Evolutionary conservation across 2,113 vertebrate species (phyloP).

Genomic region (Alaudala cheleensis): DNA sequence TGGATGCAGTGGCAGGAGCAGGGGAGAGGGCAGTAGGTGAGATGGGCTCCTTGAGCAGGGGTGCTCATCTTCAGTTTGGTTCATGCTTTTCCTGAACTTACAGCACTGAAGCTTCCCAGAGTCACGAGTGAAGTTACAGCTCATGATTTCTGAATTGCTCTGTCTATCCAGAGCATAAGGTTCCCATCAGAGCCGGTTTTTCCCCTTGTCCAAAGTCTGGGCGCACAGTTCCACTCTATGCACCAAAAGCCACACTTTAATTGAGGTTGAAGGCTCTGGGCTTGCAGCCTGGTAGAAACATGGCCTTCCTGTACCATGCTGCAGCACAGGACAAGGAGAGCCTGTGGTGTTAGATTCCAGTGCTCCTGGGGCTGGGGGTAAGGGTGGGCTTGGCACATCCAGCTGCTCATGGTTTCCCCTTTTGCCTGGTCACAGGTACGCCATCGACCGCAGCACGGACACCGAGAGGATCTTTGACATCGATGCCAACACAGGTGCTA

Average conservation of each 20-base stretch:
- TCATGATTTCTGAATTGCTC: background rate
- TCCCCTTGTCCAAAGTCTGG: background rate
- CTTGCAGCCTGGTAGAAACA: background rate
- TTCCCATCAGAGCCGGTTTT: background rate
- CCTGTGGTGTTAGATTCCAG: background rate
- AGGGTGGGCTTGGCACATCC: background rate
- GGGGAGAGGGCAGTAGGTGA: background rate
- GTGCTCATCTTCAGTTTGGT: background rate
- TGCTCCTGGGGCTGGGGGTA: background rate
- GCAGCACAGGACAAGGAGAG: background rate
- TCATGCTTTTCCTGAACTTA: background rate
- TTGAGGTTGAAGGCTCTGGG: background rate
- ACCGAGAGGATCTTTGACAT: conserved; percentile 92
- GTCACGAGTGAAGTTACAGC: background rate
- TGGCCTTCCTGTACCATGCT: background rate
- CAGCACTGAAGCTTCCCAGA: background rate
- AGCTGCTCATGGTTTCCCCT: background rate
- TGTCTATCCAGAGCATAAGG: background rate
- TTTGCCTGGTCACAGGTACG: conserved; percentile 79
- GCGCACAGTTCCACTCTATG: background rate
- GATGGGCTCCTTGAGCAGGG: background rate
- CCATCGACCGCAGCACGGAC: conserved; percentile 88
- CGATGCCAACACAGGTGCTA: conserved; percentile 87
- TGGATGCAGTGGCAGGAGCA: background rate
- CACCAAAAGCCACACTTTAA: background rate